Conservation (phyloP, 2,888 invertebrate species). For the Scaptomyza polygonia region DNA sequence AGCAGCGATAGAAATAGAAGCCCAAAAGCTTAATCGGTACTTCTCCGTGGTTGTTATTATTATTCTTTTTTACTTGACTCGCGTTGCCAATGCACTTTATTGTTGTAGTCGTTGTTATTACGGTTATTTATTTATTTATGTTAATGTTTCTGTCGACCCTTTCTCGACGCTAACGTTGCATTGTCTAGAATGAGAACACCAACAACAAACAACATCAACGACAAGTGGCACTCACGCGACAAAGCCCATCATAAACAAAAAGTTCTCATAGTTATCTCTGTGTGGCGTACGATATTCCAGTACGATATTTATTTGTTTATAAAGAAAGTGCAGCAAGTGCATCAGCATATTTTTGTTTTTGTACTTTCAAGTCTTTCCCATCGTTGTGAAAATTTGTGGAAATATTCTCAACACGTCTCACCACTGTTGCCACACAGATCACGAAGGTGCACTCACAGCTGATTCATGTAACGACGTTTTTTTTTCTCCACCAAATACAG, state of each 20-base stretch:
- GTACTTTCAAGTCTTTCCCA: constrained; percentile 50
- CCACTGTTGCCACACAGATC: constrained; percentile 40
- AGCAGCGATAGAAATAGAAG: constrained; percentile 39
- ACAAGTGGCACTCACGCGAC: constrained; percentile 72
- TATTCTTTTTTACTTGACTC: constrained; percentile 54
- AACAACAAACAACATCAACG: constrained; percentile 29
- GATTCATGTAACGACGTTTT: constrained; percentile 33
- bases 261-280: constrained; percentile 65
- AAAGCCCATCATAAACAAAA: constrained; percentile 58
- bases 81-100: constrained; percentile 55
- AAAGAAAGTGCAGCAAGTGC: constrained; percentile 54
- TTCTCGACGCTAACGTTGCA: constrained; percentile 58
- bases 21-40: constrained; percentile 60
- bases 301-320: constrained; percentile 34
- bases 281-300: constrained; percentile 39
- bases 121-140: constrained; percentile 78
- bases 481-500: constrained; percentile 29
- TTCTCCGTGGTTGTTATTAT: constrained; percentile 30
- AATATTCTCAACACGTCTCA: constrained; percentile 66
- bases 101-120: constrained; percentile 54
- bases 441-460: constrained; percentile 43
- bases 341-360: constrained; percentile 19
- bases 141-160: constrained; percentile 60
- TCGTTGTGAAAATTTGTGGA: constrained; percentile 46
- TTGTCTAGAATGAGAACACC: constrained; percentile 75